phyloP scores from a whole-genome alignment of 1,140 invertebrate species.

The Papilio polytes region DNA sequence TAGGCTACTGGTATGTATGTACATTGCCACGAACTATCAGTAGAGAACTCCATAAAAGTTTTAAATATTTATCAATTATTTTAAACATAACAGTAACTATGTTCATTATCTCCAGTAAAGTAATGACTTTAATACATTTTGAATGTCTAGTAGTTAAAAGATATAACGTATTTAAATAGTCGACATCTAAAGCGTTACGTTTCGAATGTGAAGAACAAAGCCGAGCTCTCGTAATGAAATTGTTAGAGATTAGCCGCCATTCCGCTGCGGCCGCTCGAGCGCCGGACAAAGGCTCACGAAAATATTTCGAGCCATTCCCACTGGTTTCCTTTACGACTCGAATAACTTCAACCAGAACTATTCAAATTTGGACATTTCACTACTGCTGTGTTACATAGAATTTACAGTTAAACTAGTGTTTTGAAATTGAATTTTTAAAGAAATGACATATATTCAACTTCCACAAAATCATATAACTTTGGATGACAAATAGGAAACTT shows the following conservation, averaged over 20 bases:
- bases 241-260: conserved; percentile 28
- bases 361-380: conserved; percentile 15
- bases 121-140: not conserved
- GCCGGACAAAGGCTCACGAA: conserved; percentile 13
- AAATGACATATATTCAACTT: not conserved
- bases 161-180: conserved; percentile 16
- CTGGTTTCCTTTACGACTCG: conserved; percentile 3
- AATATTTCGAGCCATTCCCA: conserved; percentile 25
- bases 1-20: no score
- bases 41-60: no score
- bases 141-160: not conserved
- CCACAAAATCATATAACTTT: no score
- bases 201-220: conserved; percentile 27
- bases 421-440: not conserved
- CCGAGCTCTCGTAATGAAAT: conserved; percentile 25
- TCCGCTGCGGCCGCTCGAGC: conserved; percentile 9
- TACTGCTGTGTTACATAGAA: not conserved
- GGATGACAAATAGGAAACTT: not conserved
- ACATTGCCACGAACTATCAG: no score
- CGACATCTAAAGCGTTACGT: conserved; percentile 17
- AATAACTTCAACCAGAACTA: conserved; percentile 16
- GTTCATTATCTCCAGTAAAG: not conserved
- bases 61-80: no score
- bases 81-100: not conserved
- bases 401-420: not conserved